These are phyloP conservation scores for Malthinus seriepunctatus DNA, from an alignment of 2,888 invertebrate species.

Conservation along the genomic window DNA sequence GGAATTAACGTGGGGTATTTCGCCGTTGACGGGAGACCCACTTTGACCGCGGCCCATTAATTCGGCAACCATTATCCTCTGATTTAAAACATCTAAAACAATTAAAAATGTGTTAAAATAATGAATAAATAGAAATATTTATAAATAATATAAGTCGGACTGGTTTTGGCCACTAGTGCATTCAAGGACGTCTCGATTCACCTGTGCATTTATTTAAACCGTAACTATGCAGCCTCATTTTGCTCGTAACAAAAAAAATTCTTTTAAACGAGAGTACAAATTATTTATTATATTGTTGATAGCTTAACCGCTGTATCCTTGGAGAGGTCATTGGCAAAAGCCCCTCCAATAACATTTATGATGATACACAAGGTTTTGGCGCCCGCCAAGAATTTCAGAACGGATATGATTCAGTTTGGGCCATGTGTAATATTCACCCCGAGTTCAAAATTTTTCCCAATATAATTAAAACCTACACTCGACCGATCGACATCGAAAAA, in stretches of 20 bases:
- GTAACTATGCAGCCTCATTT: not conserved
- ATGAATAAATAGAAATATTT: not conserved
- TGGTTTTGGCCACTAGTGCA: constrained; percentile 41
- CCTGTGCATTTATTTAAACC: constrained; percentile 27
- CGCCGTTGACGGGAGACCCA: constrained; percentile 71
- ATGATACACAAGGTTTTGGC: constrained; percentile 32
- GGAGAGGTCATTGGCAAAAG: constrained; percentile 40
- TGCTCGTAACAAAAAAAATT: no score
- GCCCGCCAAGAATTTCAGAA: constrained; percentile 37
- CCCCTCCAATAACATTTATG: constrained; percentile 20
- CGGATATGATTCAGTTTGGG: constrained; percentile 38
- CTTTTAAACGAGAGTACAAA: constrained; percentile 1
- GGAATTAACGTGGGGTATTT: constrained; percentile 65
- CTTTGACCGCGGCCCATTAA: constrained; percentile 77
- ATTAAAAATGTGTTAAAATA: not conserved
- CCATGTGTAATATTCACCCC: constrained; percentile 23
- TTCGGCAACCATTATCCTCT: constrained; percentile 86
- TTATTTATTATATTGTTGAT: constrained; percentile 18
- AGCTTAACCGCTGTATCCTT: constrained; percentile 39
- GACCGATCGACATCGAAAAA: not conserved
- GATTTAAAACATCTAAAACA: constrained; percentile 55
- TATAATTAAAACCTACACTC: not conserved
- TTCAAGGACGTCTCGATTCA: constrained; percentile 41
- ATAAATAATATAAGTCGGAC: constrained; percentile 20
- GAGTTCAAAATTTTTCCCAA: constrained; percentile 3